Percentiles rank a stretch among this genome's conserved stretches.
These are phyloP conservation scores for Synanthedon vespiformis DNA, from an alignment of 2,888 invertebrate genomes.

Conservation along the genomic window DNA sequence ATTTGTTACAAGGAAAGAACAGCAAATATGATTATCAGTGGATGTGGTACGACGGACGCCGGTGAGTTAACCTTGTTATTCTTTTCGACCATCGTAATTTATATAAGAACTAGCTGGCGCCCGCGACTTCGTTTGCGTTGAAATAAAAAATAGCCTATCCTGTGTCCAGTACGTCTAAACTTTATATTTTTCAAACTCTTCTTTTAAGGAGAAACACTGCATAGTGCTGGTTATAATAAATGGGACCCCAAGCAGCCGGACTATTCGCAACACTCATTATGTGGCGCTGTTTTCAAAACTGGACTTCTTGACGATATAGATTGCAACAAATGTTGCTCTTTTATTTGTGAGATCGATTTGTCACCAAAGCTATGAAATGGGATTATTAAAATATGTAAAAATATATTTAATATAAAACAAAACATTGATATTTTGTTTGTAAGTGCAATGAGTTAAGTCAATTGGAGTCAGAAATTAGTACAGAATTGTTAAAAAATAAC, in stretches of 20 bases:
- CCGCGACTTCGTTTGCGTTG: no score
- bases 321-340: conserved; percentile 4
- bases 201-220: conserved; percentile 24
- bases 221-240: conserved; percentile 24
- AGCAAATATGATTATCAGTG: background rate
- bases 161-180: no score
- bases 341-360: conserved; percentile 9
- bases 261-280: conserved; percentile 1
- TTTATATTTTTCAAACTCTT: background rate
- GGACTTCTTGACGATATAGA: conserved; percentile 6
- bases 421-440: no score
- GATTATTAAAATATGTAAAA: no score
- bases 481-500: no score
- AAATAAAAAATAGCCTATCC: no score
- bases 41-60: background rate
- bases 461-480: no score
- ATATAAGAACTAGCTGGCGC: no score
- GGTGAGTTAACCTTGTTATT: background rate
- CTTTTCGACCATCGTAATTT: no score
- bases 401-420: no score
- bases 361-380: no score
- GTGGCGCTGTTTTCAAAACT: conserved; percentile 6
- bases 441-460: no score
- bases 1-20: background rate
- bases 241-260: conserved; percentile 26